Base-by-base conservation (phyloP, 2,888 invertebrate genomes). In the Leptinotarsa rubiginosa region DNA sequence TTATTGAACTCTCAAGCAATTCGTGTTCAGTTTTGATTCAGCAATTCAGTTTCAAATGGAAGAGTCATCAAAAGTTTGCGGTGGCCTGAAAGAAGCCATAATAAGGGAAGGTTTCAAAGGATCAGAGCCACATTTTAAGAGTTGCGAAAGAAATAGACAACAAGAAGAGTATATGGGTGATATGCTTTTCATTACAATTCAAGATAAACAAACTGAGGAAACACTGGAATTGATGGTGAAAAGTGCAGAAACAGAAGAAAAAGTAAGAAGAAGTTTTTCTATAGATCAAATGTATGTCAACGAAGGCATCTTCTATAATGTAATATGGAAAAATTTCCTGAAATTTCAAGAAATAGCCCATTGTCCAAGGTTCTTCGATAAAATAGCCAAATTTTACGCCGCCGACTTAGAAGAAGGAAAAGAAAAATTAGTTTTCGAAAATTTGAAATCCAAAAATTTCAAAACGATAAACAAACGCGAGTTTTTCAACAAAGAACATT, bases 401-500 rank as follows among this genome's bases (percentile, higher is more conserved):
- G 49, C 67, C 0, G 4, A 20, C 1, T 47, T 56, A 20, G 67
- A 72, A 5, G 5, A 52, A 4, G 47, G 31, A 3, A 69, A 71
- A 47, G 80, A 81, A 72, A 64, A 50, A n/a, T n/a, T 81, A 5
- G 65, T 75, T 18, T 69, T 79, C 47, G 78, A 79, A 52, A 76
- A 81, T 72, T 49, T 79, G 20, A 77, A 73, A 54, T 56, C 13
- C 1, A 20, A 47, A 47, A 73, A 75, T 13, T 81, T 75, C 52
- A 59, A 65, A 62, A 52, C 70, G 64, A 64, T 64, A 31, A 65
- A 75, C 13, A 73, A 71, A 20, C 67, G 64, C n/a, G 50, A 66
- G 31, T 13, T 73, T 10, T 69, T 84, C 2, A 78, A 82, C 64
- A 71, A 74, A 4, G 75, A 81, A 25, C 81, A 82, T 65, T 67